These are phyloP conservation scores for Cyphomyrus discorhynchus DNA, from an alignment of 2,113 vertebrate species.

Conservation along the genomic window DNA sequence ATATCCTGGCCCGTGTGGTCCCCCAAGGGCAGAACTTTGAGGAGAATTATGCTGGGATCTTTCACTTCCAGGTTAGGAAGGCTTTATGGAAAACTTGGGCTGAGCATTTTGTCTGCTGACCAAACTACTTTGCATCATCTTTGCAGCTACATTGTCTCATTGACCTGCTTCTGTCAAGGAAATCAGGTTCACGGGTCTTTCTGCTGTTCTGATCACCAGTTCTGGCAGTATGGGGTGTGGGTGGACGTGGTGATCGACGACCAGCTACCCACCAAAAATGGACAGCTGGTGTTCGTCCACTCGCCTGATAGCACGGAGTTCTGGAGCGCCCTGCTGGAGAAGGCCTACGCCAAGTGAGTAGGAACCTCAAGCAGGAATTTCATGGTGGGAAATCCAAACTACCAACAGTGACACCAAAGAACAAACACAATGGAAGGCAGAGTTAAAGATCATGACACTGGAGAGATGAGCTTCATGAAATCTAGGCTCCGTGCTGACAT, in stretches of 20 bases:
- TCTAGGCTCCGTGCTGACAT: not conserved
- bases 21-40: constrained; percentile 71
- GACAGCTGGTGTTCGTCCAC: constrained; percentile 65
- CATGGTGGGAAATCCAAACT: not conserved
- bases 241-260: constrained; percentile 67
- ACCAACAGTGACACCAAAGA: not conserved
- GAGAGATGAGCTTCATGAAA: not conserved
- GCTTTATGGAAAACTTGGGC: not conserved
- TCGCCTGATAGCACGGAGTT: constrained; percentile 60
- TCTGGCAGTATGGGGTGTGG: constrained; percentile 69
- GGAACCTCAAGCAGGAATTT: not conserved
- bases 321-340: constrained; percentile 61
- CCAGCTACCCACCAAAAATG: constrained; percentile 57
- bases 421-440: not conserved
- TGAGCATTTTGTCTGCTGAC: not conserved
- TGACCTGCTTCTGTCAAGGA: not conserved
- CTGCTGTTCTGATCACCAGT: constrained; percentile 40
- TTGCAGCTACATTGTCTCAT: not conserved
- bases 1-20: constrained; percentile 67
- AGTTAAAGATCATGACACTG: not conserved
- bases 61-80: constrained; percentile 77
- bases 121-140: not conserved
- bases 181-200: not conserved
- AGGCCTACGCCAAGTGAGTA: constrained; percentile 58
- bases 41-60: constrained; percentile 73